Conservation (phyloP, 2,797 vertebrate species). For the Dallia pectoralis region DNA sequence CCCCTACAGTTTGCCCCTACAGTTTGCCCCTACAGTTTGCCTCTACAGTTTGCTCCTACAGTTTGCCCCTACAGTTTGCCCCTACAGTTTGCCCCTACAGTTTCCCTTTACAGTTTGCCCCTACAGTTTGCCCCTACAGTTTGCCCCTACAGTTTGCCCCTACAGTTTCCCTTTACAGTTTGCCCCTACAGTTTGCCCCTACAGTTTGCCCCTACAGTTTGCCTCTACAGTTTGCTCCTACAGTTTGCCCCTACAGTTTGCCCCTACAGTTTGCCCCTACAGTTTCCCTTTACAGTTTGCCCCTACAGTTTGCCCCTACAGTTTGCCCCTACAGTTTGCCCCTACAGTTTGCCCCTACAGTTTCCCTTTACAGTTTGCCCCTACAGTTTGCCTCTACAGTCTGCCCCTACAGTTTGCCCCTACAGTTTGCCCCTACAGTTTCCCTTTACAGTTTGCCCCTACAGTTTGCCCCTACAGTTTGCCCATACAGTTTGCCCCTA, state of each 20-base stretch:
- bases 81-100: conserved; percentile 17
- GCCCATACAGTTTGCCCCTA: too few species aligned
- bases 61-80: not conserved
- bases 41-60: too few species aligned
- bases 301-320: conserved; percentile 5
- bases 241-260: not conserved
- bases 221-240: too few species aligned
- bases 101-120: too few species aligned
- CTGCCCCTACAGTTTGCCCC: not conserved
- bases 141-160: not conserved
- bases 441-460: too few species aligned
- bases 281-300: too few species aligned
- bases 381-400: conserved; percentile 9
- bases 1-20: conserved; percentile 5
- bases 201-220: not conserved
- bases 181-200: conserved; percentile 5
- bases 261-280: conserved; percentile 16
- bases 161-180: too few species aligned
- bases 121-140: conserved; percentile 9
- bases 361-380: too few species aligned
- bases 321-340: not conserved
- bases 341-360: conserved; percentile 17
- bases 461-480: conserved; percentile 12
- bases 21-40: not conserved
- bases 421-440: conserved; percentile 16